Conservation (phyloP, 1,140 invertebrate genomes). For the Copidosoma floridanum region DNA sequence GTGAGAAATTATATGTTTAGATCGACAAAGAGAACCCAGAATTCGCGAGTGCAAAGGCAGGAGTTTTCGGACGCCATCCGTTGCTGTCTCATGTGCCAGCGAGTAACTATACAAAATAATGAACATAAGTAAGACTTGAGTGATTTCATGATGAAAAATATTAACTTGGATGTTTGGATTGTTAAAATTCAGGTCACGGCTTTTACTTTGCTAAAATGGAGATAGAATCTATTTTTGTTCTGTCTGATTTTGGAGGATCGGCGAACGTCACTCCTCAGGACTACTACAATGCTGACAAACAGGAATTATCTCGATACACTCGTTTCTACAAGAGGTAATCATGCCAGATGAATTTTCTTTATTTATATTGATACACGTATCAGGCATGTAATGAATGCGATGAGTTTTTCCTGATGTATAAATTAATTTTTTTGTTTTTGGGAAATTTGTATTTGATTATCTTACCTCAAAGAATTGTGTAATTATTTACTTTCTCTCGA, state of each 20-base stretch:
- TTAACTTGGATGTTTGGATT: neutral
- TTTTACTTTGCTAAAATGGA: conserved; percentile 75
- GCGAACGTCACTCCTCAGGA: conserved; percentile 63
- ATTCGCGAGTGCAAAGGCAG: conserved; percentile 60
- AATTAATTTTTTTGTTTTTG: too few relatives aligned
- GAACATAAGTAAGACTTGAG: neutral
- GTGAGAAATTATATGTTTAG: conserved; percentile 35
- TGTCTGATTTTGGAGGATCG: conserved; percentile 76
- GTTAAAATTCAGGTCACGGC: conserved; percentile 69
- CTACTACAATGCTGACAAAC: conserved; percentile 52
- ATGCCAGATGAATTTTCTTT: neutral
- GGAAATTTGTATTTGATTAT: too few relatives aligned
- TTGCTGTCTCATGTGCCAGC: conserved; percentile 62
- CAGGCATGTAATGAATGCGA: too few relatives aligned
- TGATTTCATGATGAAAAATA: neutral
- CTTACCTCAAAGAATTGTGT: too few relatives aligned
- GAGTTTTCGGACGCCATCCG: conserved; percentile 70
- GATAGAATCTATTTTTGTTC: conserved; percentile 66
- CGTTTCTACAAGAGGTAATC: neutral
- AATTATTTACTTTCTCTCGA: too few relatives aligned
- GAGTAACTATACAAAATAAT: conserved; percentile 46
- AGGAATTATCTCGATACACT: neutral
- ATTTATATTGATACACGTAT: neutral
- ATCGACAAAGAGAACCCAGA: conserved; percentile 59
- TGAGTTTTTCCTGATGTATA: too few relatives aligned